Evolutionary conservation across 2,797 vertebrate species (phyloP).

Genomic region (Artibeus jamaicensis): DNA sequence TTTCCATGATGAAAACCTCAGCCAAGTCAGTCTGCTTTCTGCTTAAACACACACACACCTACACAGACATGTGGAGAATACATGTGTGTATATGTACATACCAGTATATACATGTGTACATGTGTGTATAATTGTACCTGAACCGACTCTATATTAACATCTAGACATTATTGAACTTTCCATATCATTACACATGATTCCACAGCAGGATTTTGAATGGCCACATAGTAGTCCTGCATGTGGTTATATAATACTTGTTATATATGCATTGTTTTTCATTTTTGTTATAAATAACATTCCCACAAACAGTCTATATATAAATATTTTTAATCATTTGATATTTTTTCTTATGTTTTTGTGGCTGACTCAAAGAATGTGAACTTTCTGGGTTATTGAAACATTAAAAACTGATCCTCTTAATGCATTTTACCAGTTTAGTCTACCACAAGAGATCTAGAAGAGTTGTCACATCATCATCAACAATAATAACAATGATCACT

Average conservation of each 20-base stretch:
- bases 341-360: background rate
- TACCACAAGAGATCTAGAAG: background rate
- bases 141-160: background rate
- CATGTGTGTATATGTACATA: background rate
- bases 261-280: background rate
- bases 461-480: background rate
- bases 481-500: background rate
- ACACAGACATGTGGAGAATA: background rate
- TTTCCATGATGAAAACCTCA: background rate
- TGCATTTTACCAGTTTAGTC: slow-evolving; percentile 70
- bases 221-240: background rate
- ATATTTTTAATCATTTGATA: background rate
- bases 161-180: background rate
- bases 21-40: background rate
- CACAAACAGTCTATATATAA: background rate
- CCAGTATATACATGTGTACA: background rate
- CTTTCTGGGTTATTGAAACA: background rate
- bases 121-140: slow-evolving; percentile 29
- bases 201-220: background rate
- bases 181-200: background rate
- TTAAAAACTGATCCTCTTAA: background rate
- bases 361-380: background rate
- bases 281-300: background rate
- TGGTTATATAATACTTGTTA: background rate
- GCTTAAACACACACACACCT: background rate